Base-by-base conservation (phyloP, 2,113 vertebrate genomes). In the Phrynosoma blainvillii region DNA sequence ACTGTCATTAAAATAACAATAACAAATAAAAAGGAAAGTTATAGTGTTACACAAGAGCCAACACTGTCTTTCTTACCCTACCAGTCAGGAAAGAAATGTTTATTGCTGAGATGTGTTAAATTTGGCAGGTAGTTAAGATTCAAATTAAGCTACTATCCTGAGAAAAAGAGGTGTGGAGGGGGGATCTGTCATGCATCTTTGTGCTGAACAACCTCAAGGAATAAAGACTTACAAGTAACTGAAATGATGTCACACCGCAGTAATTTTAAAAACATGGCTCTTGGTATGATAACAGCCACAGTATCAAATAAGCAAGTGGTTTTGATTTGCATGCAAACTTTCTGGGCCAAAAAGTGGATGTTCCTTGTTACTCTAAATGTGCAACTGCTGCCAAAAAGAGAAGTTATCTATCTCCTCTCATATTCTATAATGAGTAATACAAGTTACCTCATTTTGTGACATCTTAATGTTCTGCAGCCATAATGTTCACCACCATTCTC, bases 51-150 rank as follows among this genome's bases (percentile, higher is more conserved):
- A 93, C 86, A 95, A 94, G 91, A 94, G 85, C 89, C 59, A 93
- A 94, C 93, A 95, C 95, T 92, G 74, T 96, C 94, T 94, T 95
- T 93, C 88, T 83, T 96, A 92, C 92, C 90, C 95, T 94, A 83
- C 92, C 92, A 90, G 92, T 80, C 96, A 97, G 96, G 96, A 97
- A 97, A 95, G 93, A 95, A 97, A 96, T 89, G 93, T 97, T 97
- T 97, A 96, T 95, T 91, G 94, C 94, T 93, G 87, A 96, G 91
- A 95, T 97, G 96, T 97, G 95, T 95, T 96, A 94, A 93, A 96
- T 89, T 94, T 96, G 93, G 92, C 95, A 96, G 93, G 91, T 96
- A 95, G 92, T 96, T 96, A 97, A 96, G 96, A 97, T 97, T 96
- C 94, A 97, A 93, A 96, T 96, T 91, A 95, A 91, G 54, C 87